These are phyloP conservation scores for Orthosia gothica DNA, from an alignment of 2,888 invertebrate genomes.

Conservation along the genomic window DNA sequence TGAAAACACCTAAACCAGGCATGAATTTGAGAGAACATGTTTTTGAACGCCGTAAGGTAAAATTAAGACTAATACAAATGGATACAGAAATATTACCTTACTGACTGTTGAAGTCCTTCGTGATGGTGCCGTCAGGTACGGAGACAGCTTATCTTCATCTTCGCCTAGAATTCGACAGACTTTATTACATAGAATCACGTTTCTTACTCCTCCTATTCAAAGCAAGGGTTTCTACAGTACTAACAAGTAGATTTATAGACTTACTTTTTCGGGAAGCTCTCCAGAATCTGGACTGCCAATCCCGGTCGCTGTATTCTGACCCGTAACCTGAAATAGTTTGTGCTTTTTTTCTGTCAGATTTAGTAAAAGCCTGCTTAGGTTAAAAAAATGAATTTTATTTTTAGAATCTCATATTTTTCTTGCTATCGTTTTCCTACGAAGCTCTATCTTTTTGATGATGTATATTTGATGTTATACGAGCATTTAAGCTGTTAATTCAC, in stretches of 20 bases:
- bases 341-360: constrained; percentile 57
- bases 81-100: constrained; percentile 77
- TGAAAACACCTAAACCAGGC: not conserved
- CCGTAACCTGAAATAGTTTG: constrained; percentile 92
- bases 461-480: no score
- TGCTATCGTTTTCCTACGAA: not conserved
- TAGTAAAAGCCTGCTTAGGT: constrained; percentile 40
- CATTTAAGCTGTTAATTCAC: not conserved
- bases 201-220: constrained; percentile 4
- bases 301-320: constrained; percentile 94
- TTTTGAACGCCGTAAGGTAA: not conserved
- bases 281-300: constrained; percentile 93
- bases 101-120: constrained; percentile 84
- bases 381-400: not conserved
- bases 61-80: not conserved
- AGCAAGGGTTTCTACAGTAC: constrained; percentile 33
- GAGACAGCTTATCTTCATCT: constrained; percentile 88
- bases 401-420: not conserved
- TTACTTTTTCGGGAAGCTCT: constrained; percentile 90
- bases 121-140: constrained; percentile 85
- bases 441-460: not conserved
- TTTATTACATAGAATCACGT: constrained; percentile 56
- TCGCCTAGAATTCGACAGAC: constrained; percentile 79
- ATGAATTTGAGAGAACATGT: no score
- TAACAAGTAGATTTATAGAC: constrained; percentile 36